A percentile compares a stretch with the other conserved stretches of the same genome.
Conservation (phyloP, 1,140 invertebrate genomes). For the Batillaria attramentaria region DNA sequence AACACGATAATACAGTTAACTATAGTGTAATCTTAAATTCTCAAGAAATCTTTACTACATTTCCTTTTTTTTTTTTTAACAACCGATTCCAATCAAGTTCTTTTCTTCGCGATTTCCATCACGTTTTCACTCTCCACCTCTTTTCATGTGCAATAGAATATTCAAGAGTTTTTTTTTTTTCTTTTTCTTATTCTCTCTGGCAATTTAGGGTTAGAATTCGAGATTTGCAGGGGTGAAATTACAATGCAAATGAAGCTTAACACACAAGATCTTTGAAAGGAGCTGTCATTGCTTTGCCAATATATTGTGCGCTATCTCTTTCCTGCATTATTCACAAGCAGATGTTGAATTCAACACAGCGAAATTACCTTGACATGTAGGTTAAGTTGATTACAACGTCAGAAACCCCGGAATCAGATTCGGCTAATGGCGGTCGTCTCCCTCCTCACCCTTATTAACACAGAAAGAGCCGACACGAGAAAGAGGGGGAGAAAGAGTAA, state of each 20-base stretch:
- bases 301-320: constrained; percentile 9
- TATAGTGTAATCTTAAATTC: too few species aligned
- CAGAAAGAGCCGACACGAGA: not conserved
- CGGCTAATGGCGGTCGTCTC: constrained; percentile 25
- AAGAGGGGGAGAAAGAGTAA: not conserved
- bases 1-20: too few species aligned
- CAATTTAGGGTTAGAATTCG: not conserved
- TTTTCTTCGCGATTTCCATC: too few species aligned
- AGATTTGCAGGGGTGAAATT: constrained; percentile 8
- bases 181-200: too few species aligned
- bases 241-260: constrained; percentile 29
- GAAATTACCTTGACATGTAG: constrained; percentile 28
- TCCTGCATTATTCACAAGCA: not conserved
- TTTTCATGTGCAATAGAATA: too few species aligned
- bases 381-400: constrained; percentile 29
- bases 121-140: too few species aligned
- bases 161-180: too few species aligned
- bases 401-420: constrained; percentile 1
- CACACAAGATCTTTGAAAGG: not conserved
- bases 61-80: too few species aligned
- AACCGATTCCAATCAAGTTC: too few species aligned
- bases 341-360: not conserved
- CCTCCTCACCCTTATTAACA: not conserved
- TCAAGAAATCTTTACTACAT: too few species aligned
- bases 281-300: too few species aligned